phyloP scores from a whole-genome alignment of 2,113 vertebrate species.

The Oostethus manadensis region DNA sequence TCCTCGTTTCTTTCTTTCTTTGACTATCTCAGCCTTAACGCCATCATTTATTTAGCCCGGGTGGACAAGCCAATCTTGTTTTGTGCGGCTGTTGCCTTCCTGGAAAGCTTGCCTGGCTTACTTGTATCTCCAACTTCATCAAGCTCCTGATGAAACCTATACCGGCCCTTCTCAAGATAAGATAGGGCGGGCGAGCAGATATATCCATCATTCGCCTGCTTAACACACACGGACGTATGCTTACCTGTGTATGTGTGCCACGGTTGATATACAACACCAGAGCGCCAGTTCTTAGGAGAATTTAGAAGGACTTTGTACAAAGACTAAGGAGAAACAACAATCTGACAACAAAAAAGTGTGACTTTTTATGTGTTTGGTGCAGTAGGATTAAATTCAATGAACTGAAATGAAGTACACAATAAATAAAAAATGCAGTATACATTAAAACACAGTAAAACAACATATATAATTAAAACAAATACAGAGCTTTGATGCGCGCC shows the following conservation, averaged over 20 bases:
- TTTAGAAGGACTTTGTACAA: constrained; percentile 3
- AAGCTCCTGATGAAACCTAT: constrained; percentile 62
- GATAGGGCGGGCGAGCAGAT: constrained; percentile 60
- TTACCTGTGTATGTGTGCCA: constrained; percentile 8
- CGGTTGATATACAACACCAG: constrained; percentile 10
- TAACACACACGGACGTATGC: constrained; percentile 20
- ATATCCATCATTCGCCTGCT: constrained; percentile 67
- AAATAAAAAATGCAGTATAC: no score
- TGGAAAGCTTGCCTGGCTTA: constrained; percentile 54
- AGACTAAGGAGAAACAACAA: constrained; percentile 35
- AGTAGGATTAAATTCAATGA: background rate
- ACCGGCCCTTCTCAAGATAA: constrained; percentile 63
- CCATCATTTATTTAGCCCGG: constrained; percentile 56
- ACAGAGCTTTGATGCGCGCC: no score
- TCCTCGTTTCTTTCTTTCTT: constrained; percentile 46
- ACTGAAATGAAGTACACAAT: no score
- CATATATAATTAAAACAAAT: no score
- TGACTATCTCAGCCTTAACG: constrained; percentile 54
- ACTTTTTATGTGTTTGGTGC: no score
- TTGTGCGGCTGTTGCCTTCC: constrained; percentile 55
- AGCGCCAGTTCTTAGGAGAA: constrained; percentile 2
- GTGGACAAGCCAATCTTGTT: constrained; percentile 69
- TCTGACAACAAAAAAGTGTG: no score
- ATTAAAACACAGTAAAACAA: no score
- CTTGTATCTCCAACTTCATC: constrained; percentile 64